A percentile compares a stretch with the other conserved stretches of the same genome.
Evolutionary conservation across 2,113 vertebrate genomes (phyloP).

Genomic region (Tychaedon coryphoeus): DNA sequence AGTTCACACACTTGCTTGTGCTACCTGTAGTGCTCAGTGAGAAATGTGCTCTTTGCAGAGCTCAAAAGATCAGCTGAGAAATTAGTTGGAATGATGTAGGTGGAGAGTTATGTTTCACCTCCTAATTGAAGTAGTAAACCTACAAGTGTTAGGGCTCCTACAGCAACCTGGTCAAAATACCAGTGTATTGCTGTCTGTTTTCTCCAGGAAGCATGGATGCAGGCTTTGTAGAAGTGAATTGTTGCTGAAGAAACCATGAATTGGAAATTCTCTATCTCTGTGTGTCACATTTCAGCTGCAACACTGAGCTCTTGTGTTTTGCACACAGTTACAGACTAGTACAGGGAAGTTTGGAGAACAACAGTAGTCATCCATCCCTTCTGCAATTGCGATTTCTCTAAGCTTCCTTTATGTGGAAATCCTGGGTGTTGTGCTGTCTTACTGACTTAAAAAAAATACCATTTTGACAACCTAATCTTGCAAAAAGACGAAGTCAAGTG

Average conservation of each 20-base stretch:
- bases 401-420: not conserved
- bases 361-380: not conserved
- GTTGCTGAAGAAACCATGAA: not conserved
- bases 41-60: conserved; percentile 22
- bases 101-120: conserved; percentile 4
- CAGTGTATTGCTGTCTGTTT: not conserved
- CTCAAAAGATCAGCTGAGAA: conserved; percentile 43
- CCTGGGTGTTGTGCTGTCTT: not conserved
- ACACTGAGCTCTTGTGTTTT: not conserved
- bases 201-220: not conserved
- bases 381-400: not conserved
- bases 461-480: conserved; percentile 56
- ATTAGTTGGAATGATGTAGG: not conserved
- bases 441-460: conserved; percentile 24
- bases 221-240: not conserved
- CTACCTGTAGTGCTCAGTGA: conserved; percentile 32
- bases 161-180: not conserved
- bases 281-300: not conserved
- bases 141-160: not conserved
- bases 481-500: conserved; percentile 30
- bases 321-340: not conserved
- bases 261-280: not conserved
- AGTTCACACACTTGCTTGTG: conserved; percentile 7
- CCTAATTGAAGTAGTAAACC: not conserved
- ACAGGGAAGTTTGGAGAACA: not conserved